Base-by-base conservation (phyloP, 2,113 vertebrate species). In the Eublepharis macularius region DNA sequence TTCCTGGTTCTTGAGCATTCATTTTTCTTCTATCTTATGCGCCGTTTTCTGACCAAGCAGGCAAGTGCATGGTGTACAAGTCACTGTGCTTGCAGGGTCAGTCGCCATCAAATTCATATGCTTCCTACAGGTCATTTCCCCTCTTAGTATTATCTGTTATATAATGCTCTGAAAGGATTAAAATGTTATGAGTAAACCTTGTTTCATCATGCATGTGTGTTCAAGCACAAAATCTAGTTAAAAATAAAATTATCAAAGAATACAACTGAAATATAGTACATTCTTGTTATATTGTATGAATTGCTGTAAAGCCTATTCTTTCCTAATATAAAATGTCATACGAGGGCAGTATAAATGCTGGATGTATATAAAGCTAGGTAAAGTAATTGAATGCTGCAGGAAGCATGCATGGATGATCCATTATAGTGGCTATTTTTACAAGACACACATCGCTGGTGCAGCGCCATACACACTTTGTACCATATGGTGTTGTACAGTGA, bases 151-250 rank as follows among this genome's bases (percentile, higher is more conserved):
- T 65, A 65, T 80, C 54, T 86, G 54, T 86, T 86, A 74, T 57
- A 73, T 85, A 80, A 79, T 60, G 68, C 51, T 41, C 72, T 80
- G 84, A 73, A 80, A 73, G 76, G 39, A 85, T 85, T 85, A 80
- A 86, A 72, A 70, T 80, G 49, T 85, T 80, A 85, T 85, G 66
- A 63, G 76, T 63, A 65, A 80, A 49, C 68, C 77, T 34, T 86
- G 54, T 65, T 80, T 74, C 54, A 86, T 86, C 54, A 49, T 80
- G 54, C 60, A 63, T 63, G 60, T 63, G 26, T 8, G 9, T 60
- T 24, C 12, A 24, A 36, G 14, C 69, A 70, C 43, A 86, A 26
- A 73, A 80, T 74, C 68, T 86, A 80, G 54, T 80, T 73, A 73
- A 80, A 86, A 80, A 45, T 66, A 73, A 85, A 78, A 66, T 65